Evolutionary conservation across 2,888 invertebrate genomes (phyloP).

Genomic region (Catocala fraxini): DNA sequence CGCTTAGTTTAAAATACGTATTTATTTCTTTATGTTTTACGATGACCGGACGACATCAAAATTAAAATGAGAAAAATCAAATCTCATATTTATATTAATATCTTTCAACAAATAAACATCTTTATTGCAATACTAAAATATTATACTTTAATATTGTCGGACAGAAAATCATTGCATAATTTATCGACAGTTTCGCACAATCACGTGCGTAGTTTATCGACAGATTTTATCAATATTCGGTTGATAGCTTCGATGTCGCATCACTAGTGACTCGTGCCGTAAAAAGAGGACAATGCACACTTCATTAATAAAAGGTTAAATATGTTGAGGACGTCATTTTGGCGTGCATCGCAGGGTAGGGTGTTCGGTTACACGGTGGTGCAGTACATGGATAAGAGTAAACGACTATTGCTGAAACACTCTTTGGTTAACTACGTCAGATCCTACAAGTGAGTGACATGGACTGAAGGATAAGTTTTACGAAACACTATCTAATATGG

Average conservation of each 20-base stretch:
- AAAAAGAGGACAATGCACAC: conserved; percentile 79
- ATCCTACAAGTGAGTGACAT: background rate
- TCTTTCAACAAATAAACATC: conserved; percentile 22
- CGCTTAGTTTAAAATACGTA: conserved; percentile 39
- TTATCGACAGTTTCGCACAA: conserved; percentile 10
- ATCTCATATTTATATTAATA: conserved; percentile 19
- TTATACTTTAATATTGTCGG: conserved; percentile 7
- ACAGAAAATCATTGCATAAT: background rate
- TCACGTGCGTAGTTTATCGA: conserved; percentile 5
- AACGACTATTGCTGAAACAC: conserved; percentile 23
- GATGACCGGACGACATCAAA: conserved; percentile 46
- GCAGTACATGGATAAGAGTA: conserved; percentile 31
- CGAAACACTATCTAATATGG: no score
- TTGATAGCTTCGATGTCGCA: conserved; percentile 40
- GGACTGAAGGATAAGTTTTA: no score
- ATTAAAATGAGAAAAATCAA: conserved; percentile 24
- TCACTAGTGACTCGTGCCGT: conserved; percentile 76
- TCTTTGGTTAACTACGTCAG: background rate
- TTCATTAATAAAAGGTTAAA: conserved; percentile 83
- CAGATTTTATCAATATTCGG: conserved; percentile 9
- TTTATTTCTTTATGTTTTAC: conserved; percentile 43
- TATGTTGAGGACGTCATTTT: conserved; percentile 74
- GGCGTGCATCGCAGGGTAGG: conserved; percentile 51
- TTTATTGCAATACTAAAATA: conserved; percentile 21
- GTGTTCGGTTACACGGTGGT: conserved; percentile 60